Evolutionary conservation across 2,888 invertebrate species (phyloP).

Genomic region (Drosophila limbata): DNA sequence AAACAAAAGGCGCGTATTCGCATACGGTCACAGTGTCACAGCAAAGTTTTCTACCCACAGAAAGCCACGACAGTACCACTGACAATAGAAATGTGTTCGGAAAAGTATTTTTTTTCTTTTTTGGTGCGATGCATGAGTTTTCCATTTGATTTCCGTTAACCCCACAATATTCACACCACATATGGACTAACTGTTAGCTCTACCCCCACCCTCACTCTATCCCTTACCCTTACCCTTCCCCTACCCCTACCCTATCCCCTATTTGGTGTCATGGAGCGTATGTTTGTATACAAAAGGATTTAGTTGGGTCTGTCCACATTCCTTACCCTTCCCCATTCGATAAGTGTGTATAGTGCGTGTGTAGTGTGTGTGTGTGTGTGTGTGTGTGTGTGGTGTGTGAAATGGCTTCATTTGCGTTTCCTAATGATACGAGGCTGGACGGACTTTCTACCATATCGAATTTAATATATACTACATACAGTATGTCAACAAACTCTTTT

Average conservation of each 20-base stretch:
- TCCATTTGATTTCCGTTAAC: constrained; percentile 80
- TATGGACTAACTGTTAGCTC: constrained; percentile 17
- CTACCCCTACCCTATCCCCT: neutral
- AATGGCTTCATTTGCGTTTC: constrained; percentile 69
- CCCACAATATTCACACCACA: constrained; percentile 55
- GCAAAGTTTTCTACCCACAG: constrained; percentile 63
- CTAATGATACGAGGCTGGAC: constrained; percentile 51
- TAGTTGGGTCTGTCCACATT: constrained; percentile 51
- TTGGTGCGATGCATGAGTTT: constrained; percentile 74
- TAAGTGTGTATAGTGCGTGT: constrained; percentile 29
- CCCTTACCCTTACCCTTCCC: neutral
- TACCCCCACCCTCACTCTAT: neutral
- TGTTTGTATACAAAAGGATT: constrained; percentile 75
- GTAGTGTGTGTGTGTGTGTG: no score
- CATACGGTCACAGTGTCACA: constrained; percentile 71
- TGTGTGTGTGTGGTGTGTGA: constrained; percentile 30
- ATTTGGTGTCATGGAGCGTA: constrained; percentile 44
- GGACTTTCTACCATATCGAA: neutral
- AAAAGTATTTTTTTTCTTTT: constrained; percentile 61
- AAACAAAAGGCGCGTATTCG: constrained; percentile 72
- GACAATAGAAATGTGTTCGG: constrained; percentile 79
- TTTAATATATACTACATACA: no score
- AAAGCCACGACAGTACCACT: constrained; percentile 61
- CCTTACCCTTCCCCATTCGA: neutral
- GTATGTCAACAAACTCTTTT: no score